Conservation (phyloP, 1,140 invertebrate species). For the Zaprionus capensis region DNA sequence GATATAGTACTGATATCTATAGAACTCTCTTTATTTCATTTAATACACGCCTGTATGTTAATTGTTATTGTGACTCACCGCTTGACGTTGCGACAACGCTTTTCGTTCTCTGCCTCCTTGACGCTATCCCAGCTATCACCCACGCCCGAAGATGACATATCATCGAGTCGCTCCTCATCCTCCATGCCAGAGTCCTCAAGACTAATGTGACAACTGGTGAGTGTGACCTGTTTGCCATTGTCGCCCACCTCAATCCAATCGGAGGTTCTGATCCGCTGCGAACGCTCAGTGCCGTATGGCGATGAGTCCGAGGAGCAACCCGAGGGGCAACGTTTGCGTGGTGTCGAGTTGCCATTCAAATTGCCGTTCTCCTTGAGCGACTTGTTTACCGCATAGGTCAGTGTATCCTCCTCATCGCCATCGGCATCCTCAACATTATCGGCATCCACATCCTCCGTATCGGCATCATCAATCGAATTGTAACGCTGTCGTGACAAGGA, state of each 20-base stretch:
- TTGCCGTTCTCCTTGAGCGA: slow-evolving; percentile 55
- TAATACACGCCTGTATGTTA: background rate
- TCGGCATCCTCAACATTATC: slow-evolving; percentile 80
- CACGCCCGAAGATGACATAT: slow-evolving; percentile 83
- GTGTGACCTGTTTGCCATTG: slow-evolving; percentile 79
- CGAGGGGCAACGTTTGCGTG: slow-evolving; percentile 77
- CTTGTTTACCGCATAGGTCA: slow-evolving; percentile 69
- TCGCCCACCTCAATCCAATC: slow-evolving; percentile 84
- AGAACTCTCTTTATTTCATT: background rate
- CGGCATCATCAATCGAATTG: slow-evolving; percentile 74
- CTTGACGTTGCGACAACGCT: slow-evolving; percentile 73
- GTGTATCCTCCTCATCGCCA: slow-evolving; percentile 70
- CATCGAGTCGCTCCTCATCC: slow-evolving; percentile 82
- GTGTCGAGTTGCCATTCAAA: slow-evolving; percentile 49
- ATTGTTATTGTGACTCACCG: slow-evolving; percentile 62
- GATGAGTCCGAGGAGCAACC: slow-evolving; percentile 84
- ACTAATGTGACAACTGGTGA: slow-evolving; percentile 83
- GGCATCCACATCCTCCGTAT: slow-evolving; percentile 77
- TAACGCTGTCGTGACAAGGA: slow-evolving; percentile 60
- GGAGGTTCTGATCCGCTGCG: slow-evolving; percentile 78
- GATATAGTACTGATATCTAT: no score
- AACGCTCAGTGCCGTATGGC: slow-evolving; percentile 83
- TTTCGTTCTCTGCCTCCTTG: slow-evolving; percentile 82
- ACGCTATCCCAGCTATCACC: slow-evolving; percentile 84
- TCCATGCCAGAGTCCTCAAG: slow-evolving; percentile 83